These are phyloP conservation scores for Eonycteris spelaea DNA, from an alignment of 2,113 vertebrate species.

Conservation along the genomic window DNA sequence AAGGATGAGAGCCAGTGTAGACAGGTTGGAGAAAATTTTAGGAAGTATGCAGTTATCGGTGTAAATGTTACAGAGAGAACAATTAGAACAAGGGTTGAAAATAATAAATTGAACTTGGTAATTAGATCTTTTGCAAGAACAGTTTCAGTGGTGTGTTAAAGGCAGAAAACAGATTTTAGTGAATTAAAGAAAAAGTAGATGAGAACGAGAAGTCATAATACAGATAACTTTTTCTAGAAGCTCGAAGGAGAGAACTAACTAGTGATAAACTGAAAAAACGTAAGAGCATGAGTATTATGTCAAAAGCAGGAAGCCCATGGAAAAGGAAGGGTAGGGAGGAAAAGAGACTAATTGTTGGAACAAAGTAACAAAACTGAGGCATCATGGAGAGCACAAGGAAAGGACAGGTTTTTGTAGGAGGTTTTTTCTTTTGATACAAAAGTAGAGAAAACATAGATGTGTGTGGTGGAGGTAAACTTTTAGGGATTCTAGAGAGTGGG, in stretches of 20 bases:
- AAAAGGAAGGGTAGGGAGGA: not conserved
- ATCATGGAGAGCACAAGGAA: too few relatives aligned
- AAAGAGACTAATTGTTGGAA: not conserved
- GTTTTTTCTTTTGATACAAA: not conserved
- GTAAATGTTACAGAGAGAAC: not conserved
- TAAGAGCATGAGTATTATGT: not conserved
- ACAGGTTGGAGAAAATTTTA: not conserved
- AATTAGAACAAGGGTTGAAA: not conserved
- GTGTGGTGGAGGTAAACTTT: not conserved
- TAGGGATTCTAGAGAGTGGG: not conserved
- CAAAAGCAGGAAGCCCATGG: not conserved
- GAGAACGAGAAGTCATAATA: conserved; percentile 8
- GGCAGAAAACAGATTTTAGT: not conserved
- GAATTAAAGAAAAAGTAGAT: not conserved
- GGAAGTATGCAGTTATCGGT: not conserved
- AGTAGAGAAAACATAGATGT: not conserved
- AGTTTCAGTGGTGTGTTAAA: not conserved
- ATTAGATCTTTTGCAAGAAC: not conserved
- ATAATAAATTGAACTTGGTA: not conserved
- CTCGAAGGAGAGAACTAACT: not conserved
- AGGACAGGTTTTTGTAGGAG: not conserved
- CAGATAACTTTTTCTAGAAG: not conserved
- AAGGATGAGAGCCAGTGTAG: not conserved
- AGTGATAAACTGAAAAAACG: not conserved
- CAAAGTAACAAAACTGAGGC: not conserved